phyloP scores from a whole-genome alignment of 2,113 vertebrate species.

The Sylvietta virens region DNA sequence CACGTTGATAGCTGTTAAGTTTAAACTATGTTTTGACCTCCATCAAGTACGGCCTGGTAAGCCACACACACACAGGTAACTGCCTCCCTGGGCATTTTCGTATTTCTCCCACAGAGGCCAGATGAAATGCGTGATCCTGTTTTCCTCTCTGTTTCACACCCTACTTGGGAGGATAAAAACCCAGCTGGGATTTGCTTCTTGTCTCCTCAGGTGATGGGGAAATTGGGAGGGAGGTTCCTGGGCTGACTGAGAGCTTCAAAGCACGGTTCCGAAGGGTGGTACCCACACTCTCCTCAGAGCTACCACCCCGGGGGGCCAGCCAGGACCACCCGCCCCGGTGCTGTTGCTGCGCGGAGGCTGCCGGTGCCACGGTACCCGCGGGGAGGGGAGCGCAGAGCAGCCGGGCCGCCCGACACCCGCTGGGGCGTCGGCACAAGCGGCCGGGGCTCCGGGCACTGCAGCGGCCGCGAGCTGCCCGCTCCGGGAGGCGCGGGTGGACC shows the following conservation, averaged over 20 bases:
- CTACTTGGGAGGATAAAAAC: neutral
- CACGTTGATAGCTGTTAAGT: accelerated
- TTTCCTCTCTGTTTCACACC: neutral
- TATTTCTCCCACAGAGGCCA: neutral
- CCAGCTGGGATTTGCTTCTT: accelerated
- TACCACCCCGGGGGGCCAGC: accelerated
- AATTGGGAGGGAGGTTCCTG: accelerated
- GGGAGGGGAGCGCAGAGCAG: neutral
- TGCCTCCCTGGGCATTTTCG: too few relatives aligned
- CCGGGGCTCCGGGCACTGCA: accelerated
- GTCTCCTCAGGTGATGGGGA: accelerated
- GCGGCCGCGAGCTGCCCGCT: too few relatives aligned
- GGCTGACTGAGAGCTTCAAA: accelerated
- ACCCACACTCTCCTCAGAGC: accelerated
- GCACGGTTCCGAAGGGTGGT: accelerated
- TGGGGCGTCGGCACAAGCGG: too few relatives aligned
- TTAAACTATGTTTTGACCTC: neutral
- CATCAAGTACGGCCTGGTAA: accelerated
- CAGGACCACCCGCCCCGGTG: accelerated
- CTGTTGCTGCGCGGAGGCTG: neutral
- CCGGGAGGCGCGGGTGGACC: too few relatives aligned
- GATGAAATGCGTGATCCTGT: accelerated
- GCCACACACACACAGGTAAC: neutral
- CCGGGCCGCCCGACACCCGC: too few relatives aligned
- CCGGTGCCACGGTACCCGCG: neutral